Evolutionary conservation across 2,797 vertebrate species (phyloP).

Genomic region (Chrysocyon brachyurus): DNA sequence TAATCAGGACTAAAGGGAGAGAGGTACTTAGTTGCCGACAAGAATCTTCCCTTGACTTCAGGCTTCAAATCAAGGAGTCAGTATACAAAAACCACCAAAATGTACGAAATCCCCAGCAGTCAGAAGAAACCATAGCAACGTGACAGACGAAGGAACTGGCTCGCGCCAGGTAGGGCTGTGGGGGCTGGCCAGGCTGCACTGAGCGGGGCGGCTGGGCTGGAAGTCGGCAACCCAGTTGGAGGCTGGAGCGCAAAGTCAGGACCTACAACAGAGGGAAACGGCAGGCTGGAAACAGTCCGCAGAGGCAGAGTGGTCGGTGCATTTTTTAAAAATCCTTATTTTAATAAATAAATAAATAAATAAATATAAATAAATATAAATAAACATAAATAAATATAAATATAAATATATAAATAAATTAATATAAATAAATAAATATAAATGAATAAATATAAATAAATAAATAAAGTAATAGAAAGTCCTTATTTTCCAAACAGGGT

Average conservation of each 20-base stretch:
- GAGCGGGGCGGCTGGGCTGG: background rate
- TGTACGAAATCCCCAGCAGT: background rate
- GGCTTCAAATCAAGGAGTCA: background rate
- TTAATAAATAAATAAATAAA: too few relatives aligned
- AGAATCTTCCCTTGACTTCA: background rate
- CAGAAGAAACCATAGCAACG: background rate
- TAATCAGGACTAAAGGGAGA: background rate
- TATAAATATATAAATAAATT: too few relatives aligned
- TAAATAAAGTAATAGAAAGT: too few relatives aligned
- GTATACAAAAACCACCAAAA: background rate
- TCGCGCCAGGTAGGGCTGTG: background rate
- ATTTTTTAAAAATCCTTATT: background rate
- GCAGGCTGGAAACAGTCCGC: background rate
- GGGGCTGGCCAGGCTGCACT: background rate
- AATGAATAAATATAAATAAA: too few relatives aligned
- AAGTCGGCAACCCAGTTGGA: background rate
- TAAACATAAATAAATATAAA: too few relatives aligned
- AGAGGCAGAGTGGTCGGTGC: background rate
- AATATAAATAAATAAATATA: too few relatives aligned
- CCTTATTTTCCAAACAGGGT: constrained; percentile 5
- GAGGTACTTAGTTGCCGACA: background rate
- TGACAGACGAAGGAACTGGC: background rate
- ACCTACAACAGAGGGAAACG: background rate
- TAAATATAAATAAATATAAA: too few relatives aligned
- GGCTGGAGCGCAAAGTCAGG: background rate